Evolutionary conservation across 2,113 vertebrate genomes (phyloP), one percentile per base, ranked within the genome.

Genomic region (Lutjanus erythropterus): DNA sequence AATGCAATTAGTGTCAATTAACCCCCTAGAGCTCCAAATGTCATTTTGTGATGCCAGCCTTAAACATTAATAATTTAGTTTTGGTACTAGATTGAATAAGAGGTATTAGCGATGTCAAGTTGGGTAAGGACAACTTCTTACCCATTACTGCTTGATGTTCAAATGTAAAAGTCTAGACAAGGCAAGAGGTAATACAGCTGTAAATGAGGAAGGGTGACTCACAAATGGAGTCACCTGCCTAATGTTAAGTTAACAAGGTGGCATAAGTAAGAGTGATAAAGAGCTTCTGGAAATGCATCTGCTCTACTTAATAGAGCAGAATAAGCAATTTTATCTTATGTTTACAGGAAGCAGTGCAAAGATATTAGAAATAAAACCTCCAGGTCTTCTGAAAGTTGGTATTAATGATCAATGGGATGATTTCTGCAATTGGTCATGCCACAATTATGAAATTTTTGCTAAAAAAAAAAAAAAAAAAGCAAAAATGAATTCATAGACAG

Each of bases 1-100:
- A 85, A 77, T 37, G 71, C 72, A 91, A 87, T 91, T 92, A 86
- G 50, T 66, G 82, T 83, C 82, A 91, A 89, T 91, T 83, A 90
- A 83, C 62, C 87, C 83, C 78, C 75, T 31, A 60, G 66, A 88
- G 75, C 69, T 77, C 23, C 52, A 74, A 68, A 86, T 92, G 86
- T 84, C 71, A 88, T 68, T 85, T 84, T 78, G 31, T 78, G 76
- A 83, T 84, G 61, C 44, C 58, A 75, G 65, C 58, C 56, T 84
- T 80, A 80, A 88, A 86, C 77, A 86, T 78, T 73, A 75, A 75
- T 77, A 80, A 81, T 81, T 88, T 49, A 66, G 37, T 72, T 85
- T 88, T 74, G 66, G 61, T 77, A 66, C 44, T 21, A 67, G 41
- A 81, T 86, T 77, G 25, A 89, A 62, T 75, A 55, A 78, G 19